Percentiles rank a stretch among this genome's conserved stretches.
phyloP scores from a whole-genome alignment of 2,888 invertebrate genomes.

The Cheilosia grossa region DNA sequence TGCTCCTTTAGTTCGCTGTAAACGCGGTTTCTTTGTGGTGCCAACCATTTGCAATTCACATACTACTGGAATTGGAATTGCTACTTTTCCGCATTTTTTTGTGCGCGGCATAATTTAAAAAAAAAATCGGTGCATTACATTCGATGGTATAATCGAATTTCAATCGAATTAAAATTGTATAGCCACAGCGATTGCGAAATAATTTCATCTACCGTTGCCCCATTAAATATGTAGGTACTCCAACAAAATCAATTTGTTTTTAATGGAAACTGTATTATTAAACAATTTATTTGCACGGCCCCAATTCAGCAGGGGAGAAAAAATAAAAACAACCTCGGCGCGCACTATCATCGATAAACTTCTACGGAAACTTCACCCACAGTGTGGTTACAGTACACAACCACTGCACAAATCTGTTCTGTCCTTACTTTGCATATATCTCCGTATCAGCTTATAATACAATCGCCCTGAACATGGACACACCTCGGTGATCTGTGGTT shows the following conservation, averaged over 20 bases:
- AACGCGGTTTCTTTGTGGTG: too few relatives aligned
- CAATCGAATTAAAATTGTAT: slow-evolving; percentile 5
- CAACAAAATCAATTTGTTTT: not conserved
- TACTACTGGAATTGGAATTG: too few relatives aligned
- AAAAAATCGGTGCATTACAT: too few relatives aligned
- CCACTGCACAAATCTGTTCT: slow-evolving; percentile 19
- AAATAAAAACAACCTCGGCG: not conserved
- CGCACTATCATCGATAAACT: slow-evolving; percentile 5
- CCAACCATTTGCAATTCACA: too few relatives aligned
- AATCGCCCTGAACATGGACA: slow-evolving; percentile 37
- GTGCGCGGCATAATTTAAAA: too few relatives aligned
- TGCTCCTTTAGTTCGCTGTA: too few relatives aligned
- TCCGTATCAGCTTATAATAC: not conserved
- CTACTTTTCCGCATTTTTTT: too few relatives aligned
- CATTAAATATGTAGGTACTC: not conserved
- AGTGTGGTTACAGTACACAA: slow-evolving; percentile 28
- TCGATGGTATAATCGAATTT: not conserved
- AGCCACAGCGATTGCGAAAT: slow-evolving; percentile 7
- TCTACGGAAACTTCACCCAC: slow-evolving; percentile 2
- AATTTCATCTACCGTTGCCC: not conserved
- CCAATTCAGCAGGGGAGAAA: slow-evolving; percentile 6
- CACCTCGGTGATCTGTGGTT: slow-evolving; percentile 59
- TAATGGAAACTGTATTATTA: slow-evolving; percentile 39
- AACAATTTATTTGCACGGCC: slow-evolving; percentile 21
- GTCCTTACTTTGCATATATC: not conserved